Percentiles rank a stretch among this genome's conserved stretches.
These are phyloP conservation scores for Zapornia atra DNA, from an alignment of 2,113 vertebrate genomes.

Conservation along the genomic window DNA sequence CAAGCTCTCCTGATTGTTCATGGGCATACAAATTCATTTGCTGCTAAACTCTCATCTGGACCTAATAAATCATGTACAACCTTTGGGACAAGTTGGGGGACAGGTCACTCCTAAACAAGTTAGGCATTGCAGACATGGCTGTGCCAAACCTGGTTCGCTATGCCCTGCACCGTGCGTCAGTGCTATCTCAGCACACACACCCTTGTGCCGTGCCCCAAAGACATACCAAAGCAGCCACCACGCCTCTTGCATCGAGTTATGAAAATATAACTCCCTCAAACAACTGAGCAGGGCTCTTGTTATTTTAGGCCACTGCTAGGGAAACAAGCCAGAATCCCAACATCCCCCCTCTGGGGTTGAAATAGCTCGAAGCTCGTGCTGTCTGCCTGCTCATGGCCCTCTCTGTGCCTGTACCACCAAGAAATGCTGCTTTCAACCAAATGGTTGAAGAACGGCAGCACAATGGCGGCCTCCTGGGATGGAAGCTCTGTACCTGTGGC, in stretches of 20 bases:
- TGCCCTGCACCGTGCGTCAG: slow-evolving; percentile 13
- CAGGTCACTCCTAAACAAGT: background rate
- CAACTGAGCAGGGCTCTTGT: background rate
- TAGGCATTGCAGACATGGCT: background rate
- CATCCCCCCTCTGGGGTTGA: background rate
- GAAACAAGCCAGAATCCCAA: background rate
- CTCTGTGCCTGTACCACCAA: background rate
- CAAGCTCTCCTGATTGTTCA: background rate
- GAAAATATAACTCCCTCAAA: background rate
- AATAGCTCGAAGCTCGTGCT: background rate
- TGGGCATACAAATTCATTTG: background rate
- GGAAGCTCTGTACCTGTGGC: background rate
- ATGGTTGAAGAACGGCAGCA: background rate
- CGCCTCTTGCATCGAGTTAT: background rate
- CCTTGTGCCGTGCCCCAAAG: slow-evolving; percentile 50
- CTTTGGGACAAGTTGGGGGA: fast-evolving
- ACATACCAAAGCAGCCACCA: slow-evolving; percentile 61
- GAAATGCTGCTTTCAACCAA: background rate
- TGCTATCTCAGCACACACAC: slow-evolving; percentile 39
- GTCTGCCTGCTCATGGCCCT: background rate
- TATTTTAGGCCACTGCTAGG: background rate
- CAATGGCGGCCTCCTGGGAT: background rate
- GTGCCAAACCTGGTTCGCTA: slow-evolving; percentile 19
- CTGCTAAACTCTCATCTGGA: background rate
- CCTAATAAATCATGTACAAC: background rate